Evolutionary conservation across 92 coral and sea anemone genomes (phyloP).

Genomic region (Zoanthus solanderi): DNA sequence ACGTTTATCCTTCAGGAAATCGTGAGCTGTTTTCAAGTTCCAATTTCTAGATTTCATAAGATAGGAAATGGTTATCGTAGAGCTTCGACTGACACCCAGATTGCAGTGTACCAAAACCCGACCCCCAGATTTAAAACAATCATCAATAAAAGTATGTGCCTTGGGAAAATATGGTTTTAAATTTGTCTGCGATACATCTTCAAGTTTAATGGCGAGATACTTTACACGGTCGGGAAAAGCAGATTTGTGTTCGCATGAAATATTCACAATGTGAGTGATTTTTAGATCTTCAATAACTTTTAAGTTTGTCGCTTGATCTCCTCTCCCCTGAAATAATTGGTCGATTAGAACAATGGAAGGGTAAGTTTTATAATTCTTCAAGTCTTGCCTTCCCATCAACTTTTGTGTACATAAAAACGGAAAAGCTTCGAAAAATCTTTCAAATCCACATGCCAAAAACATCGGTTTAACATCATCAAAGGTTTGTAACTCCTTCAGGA

Average conservation of each 20-base stretch:
- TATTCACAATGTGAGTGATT: constrained; percentile 89
- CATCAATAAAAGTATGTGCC: constrained; percentile 74
- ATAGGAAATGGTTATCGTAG: constrained; percentile 87
- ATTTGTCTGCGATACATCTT: constrained; percentile 88
- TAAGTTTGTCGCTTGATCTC: constrained; percentile 90
- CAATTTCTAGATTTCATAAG: constrained; percentile 86
- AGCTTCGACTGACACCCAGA: constrained; percentile 97
- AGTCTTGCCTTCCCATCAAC: constrained; percentile 65
- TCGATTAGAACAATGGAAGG: constrained; percentile 87
- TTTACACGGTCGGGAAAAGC: constrained; percentile 89
- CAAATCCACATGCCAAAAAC: constrained; percentile 75
- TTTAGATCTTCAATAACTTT: constrained; percentile 74
- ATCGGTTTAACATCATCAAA: constrained; percentile 73
- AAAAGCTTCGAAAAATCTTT: constrained; percentile 69
- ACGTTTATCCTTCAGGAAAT: constrained; percentile 85
- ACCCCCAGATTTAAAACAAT: constrained; percentile 79
- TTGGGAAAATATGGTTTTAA: constrained; percentile 79
- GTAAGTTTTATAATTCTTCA: constrained; percentile 69
- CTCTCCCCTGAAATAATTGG: constrained; percentile 91
- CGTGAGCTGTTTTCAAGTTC: constrained; percentile 83
- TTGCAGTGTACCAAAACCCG: constrained; percentile 94
- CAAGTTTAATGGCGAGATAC: constrained; percentile 89
- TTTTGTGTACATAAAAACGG: constrained; percentile 90
- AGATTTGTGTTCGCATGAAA: constrained; percentile 83
- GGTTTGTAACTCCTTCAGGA: constrained; percentile 77